phyloP scores from a whole-genome alignment of 2,797 vertebrate species.

The Phyllotis vaccarum region DNA sequence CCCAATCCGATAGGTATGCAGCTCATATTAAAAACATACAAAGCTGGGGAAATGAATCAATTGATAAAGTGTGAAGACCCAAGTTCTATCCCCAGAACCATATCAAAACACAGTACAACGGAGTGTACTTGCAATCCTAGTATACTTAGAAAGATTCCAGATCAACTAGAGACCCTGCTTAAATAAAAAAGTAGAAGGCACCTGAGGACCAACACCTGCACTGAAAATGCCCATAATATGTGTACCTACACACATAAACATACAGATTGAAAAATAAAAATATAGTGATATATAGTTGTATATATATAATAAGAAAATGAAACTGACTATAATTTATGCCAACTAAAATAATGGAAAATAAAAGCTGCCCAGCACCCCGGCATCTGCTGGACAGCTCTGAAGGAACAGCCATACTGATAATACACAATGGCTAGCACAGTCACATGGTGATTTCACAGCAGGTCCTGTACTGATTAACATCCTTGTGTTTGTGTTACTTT shows the following conservation, averaged over 20 bases:
- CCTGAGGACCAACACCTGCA: background rate
- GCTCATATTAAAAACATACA: background rate
- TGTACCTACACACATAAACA: background rate
- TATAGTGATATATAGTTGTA: background rate
- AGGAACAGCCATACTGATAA: background rate
- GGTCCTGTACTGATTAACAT: background rate
- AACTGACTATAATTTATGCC: background rate
- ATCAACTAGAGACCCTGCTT: background rate
- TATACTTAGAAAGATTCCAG: background rate
- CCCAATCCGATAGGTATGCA: background rate
- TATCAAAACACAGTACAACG: background rate
- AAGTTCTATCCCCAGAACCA: background rate
- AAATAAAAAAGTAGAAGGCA: background rate
- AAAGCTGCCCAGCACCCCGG: background rate
- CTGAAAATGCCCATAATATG: background rate
- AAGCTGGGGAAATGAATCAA: background rate
- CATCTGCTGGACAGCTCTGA: background rate
- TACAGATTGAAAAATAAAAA: background rate
- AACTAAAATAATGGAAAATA: background rate
- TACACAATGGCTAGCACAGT: background rate
- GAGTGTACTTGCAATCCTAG: background rate
- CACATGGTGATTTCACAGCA: background rate
- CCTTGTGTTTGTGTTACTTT: background rate
- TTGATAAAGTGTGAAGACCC: background rate
- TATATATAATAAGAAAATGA: background rate